These are phyloP conservation scores for Sula dactylatra DNA, from an alignment of 2,113 vertebrate species.

Conservation along the genomic window DNA sequence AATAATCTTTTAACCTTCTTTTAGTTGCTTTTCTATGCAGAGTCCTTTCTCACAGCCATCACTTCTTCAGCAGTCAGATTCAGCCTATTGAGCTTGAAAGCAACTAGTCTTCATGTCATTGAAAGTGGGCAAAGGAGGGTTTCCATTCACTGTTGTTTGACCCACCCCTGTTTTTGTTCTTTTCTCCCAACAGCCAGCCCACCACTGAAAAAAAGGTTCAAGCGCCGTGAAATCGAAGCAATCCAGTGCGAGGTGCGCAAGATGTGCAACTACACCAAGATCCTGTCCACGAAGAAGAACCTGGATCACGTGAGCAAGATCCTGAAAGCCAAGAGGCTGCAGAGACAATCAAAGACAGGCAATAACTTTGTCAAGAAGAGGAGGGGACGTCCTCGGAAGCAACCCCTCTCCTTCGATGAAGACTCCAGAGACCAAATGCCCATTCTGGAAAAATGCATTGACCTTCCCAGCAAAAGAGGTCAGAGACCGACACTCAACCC, in stretches of 20 bases:
- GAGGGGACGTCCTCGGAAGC: slow-evolving; percentile 91
- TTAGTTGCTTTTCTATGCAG: not conserved
- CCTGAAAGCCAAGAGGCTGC: slow-evolving; percentile 96
- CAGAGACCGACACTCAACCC: slow-evolving; percentile 79
- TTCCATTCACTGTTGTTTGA: not conserved
- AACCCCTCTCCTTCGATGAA: slow-evolving; percentile 80
- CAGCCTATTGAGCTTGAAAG: not conserved
- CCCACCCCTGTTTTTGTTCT: not conserved
- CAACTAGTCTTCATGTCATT: not conserved
- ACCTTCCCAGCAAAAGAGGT: slow-evolving; percentile 87
- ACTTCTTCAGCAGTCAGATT: not conserved
- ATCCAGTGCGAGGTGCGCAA: slow-evolving; percentile 93
- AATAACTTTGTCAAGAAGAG: slow-evolving; percentile 96
- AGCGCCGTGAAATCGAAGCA: slow-evolving; percentile 89
- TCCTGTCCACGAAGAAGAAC: slow-evolving; percentile 93
- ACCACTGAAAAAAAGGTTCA: slow-evolving; percentile 87
- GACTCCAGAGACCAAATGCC: slow-evolving; percentile 91
- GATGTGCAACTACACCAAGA: slow-evolving; percentile 92
- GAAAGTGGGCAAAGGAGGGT: not conserved
- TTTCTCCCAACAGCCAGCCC: slow-evolving; percentile 69
- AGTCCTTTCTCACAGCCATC: not conserved
- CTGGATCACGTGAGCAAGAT: slow-evolving; percentile 99
- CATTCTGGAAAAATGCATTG: slow-evolving; percentile 91
- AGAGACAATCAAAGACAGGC: slow-evolving; percentile 98
- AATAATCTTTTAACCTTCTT: not conserved